These are phyloP conservation scores for Nansenia antarctica DNA, from an alignment of 2,113 vertebrate genomes.

Conservation along the genomic window DNA sequence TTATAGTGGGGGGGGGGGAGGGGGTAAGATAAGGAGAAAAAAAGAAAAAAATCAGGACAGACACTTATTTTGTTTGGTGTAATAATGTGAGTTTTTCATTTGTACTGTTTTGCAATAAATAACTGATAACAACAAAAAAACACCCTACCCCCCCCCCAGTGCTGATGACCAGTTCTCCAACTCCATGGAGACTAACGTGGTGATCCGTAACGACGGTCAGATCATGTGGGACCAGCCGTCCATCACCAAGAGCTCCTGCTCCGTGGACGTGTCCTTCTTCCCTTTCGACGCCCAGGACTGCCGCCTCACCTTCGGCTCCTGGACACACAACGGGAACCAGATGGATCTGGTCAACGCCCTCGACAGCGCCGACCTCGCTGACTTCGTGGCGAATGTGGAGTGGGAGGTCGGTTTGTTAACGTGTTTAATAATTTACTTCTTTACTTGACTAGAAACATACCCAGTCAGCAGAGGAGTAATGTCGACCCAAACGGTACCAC, in stretches of 20 bases:
- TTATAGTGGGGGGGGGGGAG: too few relatives aligned
- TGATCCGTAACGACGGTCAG: constrained; percentile 79
- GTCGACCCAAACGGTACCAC: too few relatives aligned
- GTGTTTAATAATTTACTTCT: too few relatives aligned
- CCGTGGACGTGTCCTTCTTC: constrained; percentile 90
- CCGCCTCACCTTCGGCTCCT: constrained; percentile 88
- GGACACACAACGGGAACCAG: constrained; percentile 92
- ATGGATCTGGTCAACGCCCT: constrained; percentile 80
- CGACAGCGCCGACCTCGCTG: constrained; percentile 77
- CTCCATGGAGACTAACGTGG: constrained; percentile 87
- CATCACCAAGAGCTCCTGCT: constrained; percentile 92
- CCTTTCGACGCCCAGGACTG: constrained; percentile 90
- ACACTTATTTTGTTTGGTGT: too few relatives aligned
- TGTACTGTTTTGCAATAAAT: too few relatives aligned
- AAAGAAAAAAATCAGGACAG: too few relatives aligned
- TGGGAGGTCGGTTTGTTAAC: constrained; percentile 61
- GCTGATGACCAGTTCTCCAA: not conserved
- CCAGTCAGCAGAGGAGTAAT: too few relatives aligned
- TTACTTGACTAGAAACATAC: too few relatives aligned
- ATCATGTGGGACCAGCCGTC: constrained; percentile 88
- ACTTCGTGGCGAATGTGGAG: constrained; percentile 91
- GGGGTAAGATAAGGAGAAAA: too few relatives aligned
- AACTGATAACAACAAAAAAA: too few relatives aligned
- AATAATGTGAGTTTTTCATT: too few relatives aligned
- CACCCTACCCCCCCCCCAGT: too few relatives aligned